These are phyloP conservation scores for Troilus luridus DNA, from an alignment of 2,888 invertebrate species.

Conservation along the genomic window DNA sequence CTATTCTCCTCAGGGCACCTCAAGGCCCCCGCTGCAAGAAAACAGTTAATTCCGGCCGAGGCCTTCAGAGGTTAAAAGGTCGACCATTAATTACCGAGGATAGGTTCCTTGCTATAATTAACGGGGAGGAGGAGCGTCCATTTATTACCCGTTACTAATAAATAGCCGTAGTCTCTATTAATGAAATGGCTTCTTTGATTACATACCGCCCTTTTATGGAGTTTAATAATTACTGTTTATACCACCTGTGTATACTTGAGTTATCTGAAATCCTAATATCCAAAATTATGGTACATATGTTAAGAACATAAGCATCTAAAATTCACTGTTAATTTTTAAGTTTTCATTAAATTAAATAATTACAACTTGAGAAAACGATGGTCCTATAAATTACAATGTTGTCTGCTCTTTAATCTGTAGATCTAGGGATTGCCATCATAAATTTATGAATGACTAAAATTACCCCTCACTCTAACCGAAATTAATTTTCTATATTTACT, in stretches of 20 bases:
- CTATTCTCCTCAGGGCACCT: conserved; percentile 51
- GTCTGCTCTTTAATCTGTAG: no score
- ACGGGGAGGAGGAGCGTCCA: conserved; percentile 13
- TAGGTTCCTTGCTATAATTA: conserved; percentile 48
- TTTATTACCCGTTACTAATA: conserved; percentile 37
- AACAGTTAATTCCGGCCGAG: conserved; percentile 37
- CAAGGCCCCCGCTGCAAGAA: conserved; percentile 30
- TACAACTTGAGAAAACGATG: no score
- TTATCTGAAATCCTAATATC: neutral
- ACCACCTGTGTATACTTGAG: neutral
- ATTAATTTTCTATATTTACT: no score
- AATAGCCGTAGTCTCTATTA: conserved; percentile 30
- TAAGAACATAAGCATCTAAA: no score
- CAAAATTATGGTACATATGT: neutral
- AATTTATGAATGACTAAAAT: no score
- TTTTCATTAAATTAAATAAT: no score
- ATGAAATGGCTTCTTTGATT: conserved; percentile 38
- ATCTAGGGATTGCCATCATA: no score
- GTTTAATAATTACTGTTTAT: conserved; percentile 16
- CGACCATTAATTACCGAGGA: conserved; percentile 33
- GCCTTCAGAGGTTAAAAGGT: conserved; percentile 48
- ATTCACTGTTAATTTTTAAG: no score
- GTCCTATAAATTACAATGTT: no score
- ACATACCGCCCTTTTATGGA: neutral
- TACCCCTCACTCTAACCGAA: no score